A percentile compares a stretch with the other conserved stretches of the same genome.
phyloP scores from a whole-genome alignment of 2,113 vertebrate genomes.

The Cercopithecus mona region DNA sequence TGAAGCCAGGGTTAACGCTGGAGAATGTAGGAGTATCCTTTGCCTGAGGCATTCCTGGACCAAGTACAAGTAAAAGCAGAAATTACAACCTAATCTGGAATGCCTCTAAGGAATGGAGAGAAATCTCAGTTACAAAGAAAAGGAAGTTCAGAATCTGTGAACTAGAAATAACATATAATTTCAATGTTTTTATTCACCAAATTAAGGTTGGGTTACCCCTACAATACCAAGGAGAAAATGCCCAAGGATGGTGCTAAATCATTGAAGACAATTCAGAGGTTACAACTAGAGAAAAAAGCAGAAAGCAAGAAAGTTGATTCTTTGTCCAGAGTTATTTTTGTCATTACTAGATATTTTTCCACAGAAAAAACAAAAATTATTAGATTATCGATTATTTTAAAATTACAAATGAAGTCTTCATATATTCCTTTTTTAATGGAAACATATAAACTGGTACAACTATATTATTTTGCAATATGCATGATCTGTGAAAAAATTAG shows the following conservation, averaged over 20 bases:
- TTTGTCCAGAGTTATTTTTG: not conserved
- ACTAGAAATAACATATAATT: slow-evolving; percentile 46
- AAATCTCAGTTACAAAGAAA: slow-evolving; percentile 67
- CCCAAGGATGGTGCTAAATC: not conserved
- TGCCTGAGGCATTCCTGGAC: too few species aligned
- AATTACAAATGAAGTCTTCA: not conserved
- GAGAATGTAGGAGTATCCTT: too few species aligned
- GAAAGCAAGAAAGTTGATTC: not conserved
- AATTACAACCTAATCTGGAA: too few species aligned
- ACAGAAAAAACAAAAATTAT: not conserved
- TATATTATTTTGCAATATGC: not conserved
- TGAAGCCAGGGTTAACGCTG: too few species aligned
- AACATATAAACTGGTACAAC: not conserved
- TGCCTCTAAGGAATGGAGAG: too few species aligned
- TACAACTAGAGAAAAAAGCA: not conserved
- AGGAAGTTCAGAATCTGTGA: slow-evolving; percentile 62
- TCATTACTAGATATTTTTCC: not conserved
- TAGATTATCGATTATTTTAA: not conserved
- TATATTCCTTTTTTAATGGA: not conserved
- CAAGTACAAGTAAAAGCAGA: too few species aligned
- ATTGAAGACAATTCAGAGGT: not conserved
- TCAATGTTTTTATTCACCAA: slow-evolving; percentile 37
- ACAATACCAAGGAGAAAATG: not conserved
- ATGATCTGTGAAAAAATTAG: not conserved
- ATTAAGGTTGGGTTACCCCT: not conserved